Base-by-base conservation (phyloP, 2,888 invertebrate species). In the Griposia aprilina region DNA sequence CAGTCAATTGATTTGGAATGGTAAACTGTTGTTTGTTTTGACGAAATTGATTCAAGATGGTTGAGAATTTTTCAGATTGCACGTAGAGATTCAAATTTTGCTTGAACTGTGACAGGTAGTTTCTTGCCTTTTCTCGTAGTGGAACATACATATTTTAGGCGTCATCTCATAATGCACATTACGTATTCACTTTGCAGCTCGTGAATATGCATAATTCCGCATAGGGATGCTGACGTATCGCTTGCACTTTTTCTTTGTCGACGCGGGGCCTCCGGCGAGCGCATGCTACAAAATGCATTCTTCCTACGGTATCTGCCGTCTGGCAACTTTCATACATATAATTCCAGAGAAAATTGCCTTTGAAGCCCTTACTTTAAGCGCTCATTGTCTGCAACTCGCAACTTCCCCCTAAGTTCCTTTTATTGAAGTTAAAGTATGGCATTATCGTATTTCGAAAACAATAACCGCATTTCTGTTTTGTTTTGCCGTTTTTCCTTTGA, bases 281-380 rank as follows among this genome's bases (percentile, higher is more conserved):
- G 87, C 82, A 86, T 78, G 72, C 80, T 84, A 90, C 88, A 91
- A 89, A 92, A 90, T 90, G 90, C 91, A 92, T 92, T 91, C 89
- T 91, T 91, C 88, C 81, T 87, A 87, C 88, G 87, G 87, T 89
- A 84, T 89, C 89, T 82, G 72, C 83, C 79, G 92, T 94, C 94
- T 93, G 91, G 86, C 87, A 93, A 93, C 92, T 94, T 94, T 92
- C 88, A 91, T 90, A 90, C 85, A 89, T 90, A 91, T 92, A 92
- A 92, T 93, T 92, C 92, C 84, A 84, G 87, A 89, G 90, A 89
- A 91, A 91, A 92, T 92, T 92, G 91, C 90, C 90, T 88, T 90
- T 84, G 88, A 90, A 89, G 81, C 86, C 83, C 89, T 90, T 86
- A 86, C 82, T 86, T 87, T 85, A 88, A 88, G 75, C 83, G 83